Base-by-base conservation (phyloP, 2,888 invertebrate species). In the Gisinianus flammeolus region DNA sequence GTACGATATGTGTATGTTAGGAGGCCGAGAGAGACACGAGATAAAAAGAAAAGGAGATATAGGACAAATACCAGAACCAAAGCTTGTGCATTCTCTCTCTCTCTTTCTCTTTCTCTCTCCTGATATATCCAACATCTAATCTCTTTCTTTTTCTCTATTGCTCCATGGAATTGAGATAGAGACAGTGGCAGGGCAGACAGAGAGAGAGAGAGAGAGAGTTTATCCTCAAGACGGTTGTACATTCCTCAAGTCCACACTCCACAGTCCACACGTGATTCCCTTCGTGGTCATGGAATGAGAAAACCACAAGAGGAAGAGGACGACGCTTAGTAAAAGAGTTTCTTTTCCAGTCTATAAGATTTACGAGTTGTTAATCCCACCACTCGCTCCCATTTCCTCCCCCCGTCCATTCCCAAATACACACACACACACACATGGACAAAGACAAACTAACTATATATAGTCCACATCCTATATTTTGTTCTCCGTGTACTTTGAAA, bases 311-410 rank as follows among this genome's bases (percentile, higher is more conserved):
- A 74, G 74, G 44, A 66, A 64, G 64, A 74, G 24, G 73, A 56
- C 31, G 56, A 58, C 58, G 22, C 44, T 16, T 19, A 58, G 58
- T n/a, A 8, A 33, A 31, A 68, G 68, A 68, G 73, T 73, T 73
- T 73, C 73, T 16, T 73, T 56, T 31, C 58, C 33, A 73, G 62
- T 62, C 66, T 74, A 24, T 54, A 70, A 74, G 74, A 74, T 74
- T 74, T 74, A 74, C 74, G 74, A 74, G 74, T 74, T 74, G 74
- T 66, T 74, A 74, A 74, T 74, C 74, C 74, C 74, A 24, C 68
- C 68, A 26, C 68, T 68, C 68, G 22, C 19, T 68, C 68, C 33
- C 68, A 68, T 68, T 22, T 33, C 33, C 24, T 33, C 31, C 66
- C 28, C 66, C 28, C n/a, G 28, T 10, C 31, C 66, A 58, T 58